phyloP scores from a whole-genome alignment of 2,888 invertebrate genomes.

The Leptinotarsa haldemani region DNA sequence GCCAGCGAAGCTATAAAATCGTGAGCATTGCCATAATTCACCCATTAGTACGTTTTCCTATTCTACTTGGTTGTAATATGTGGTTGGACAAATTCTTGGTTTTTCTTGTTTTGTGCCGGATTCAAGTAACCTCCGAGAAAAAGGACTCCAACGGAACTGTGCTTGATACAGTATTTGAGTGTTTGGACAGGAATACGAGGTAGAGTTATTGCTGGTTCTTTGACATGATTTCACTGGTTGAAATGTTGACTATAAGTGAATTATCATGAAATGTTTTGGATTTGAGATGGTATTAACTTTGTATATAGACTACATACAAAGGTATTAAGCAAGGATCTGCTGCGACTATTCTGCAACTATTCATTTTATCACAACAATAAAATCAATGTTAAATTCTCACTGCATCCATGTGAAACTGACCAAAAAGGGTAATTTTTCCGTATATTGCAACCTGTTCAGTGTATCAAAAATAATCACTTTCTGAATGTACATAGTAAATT shows the following conservation, averaged over 20 bases:
- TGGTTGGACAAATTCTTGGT: slow-evolving; percentile 35
- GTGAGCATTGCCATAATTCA: slow-evolving; percentile 25
- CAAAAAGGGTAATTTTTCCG: no score
- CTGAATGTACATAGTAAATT: no score
- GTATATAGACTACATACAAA: no score
- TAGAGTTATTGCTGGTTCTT: slow-evolving; percentile 4
- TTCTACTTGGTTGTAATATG: slow-evolving; percentile 27
- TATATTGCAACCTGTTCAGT: no score
- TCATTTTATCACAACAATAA: no score
- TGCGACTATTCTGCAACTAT: no score
- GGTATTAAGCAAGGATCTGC: no score
- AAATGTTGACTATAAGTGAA: not conserved
- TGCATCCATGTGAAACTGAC: no score
- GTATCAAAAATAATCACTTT: no score
- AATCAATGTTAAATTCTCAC: no score
- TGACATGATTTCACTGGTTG: not conserved
- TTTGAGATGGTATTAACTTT: no score
- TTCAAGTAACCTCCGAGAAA: not conserved
- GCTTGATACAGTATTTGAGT: slow-evolving; percentile 52
- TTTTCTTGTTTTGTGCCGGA: slow-evolving; percentile 25
- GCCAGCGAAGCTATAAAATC: slow-evolving; percentile 46
- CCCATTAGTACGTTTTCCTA: slow-evolving; percentile 30
- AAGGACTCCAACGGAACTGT: not conserved
- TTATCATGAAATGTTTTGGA: no score
- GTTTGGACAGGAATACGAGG: slow-evolving; percentile 47